phyloP scores from a whole-genome alignment of 2,797 vertebrate species.

The Sebastes umbrosus region DNA sequence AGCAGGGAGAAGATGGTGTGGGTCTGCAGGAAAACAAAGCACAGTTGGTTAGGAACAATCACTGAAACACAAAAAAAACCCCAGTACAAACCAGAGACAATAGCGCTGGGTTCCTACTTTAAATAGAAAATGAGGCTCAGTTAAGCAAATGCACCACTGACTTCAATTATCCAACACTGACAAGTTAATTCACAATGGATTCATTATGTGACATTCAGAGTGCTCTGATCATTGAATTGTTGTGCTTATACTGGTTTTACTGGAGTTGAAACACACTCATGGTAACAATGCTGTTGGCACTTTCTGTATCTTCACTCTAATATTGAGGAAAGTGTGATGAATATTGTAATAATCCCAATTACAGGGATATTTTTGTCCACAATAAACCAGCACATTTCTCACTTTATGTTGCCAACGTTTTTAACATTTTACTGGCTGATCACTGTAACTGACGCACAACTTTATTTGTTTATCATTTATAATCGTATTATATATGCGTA shows the following conservation, averaged over 20 bases:
- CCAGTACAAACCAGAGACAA: background rate
- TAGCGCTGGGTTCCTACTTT: background rate
- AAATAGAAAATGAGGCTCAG: constrained; percentile 9
- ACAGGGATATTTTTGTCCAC: background rate
- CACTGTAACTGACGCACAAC: background rate
- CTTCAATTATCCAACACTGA: constrained; percentile 34
- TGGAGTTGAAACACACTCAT: background rate
- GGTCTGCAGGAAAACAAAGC: constrained; percentile 77
- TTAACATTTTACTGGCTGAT: background rate
- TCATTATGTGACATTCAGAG: background rate
- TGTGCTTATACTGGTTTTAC: background rate
- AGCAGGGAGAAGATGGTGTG: constrained; percentile 95
- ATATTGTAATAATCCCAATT: background rate
- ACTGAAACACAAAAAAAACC: background rate
- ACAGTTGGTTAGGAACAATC: background rate
- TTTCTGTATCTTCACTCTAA: background rate
- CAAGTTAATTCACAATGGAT: constrained; percentile 6
- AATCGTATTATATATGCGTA: background rate
- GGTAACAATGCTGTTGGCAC: too few species aligned
- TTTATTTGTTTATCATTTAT: background rate
- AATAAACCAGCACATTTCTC: background rate
- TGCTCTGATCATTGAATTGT: background rate
- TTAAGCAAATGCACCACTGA: constrained; percentile 8
- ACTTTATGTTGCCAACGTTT: background rate
- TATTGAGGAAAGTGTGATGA: background rate